A percentile compares a stretch with the other conserved stretches of the same genome.
Conservation (phyloP, 2,888 invertebrate genomes). For the Drosophila meridionalis region DNA sequence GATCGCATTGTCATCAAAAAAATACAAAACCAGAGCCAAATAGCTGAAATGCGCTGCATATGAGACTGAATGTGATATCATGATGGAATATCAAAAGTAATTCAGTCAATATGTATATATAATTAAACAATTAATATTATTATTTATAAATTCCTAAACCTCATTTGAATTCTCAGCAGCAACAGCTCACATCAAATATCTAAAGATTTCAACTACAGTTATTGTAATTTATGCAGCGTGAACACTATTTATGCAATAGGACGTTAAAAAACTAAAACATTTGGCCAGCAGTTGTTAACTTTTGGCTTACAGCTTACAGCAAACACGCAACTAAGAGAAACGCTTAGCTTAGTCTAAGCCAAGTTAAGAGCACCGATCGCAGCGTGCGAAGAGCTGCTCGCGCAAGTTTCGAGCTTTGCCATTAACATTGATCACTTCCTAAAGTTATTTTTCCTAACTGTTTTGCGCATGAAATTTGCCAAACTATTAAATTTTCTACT, state of each 20-base stretch:
- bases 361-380: conserved; percentile 44
- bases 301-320: conserved; percentile 7
- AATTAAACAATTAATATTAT: neutral
- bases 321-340: conserved; percentile 39
- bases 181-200: neutral
- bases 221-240: conserved; percentile 32
- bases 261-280: conserved; percentile 17
- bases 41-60: conserved; percentile 4
- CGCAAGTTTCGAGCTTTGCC: conserved; percentile 34
- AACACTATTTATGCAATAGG: conserved; percentile 43
- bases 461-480: conserved; percentile 48
- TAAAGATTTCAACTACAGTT: conserved; percentile 10
- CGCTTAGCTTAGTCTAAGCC: conserved; percentile 13
- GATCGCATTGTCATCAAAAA: conserved; percentile 39
- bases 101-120: neutral
- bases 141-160: neutral
- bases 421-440: conserved; percentile 5
- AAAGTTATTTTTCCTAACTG: neutral
- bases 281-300: conserved; percentile 34
- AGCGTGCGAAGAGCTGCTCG: conserved; percentile 17
- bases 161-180: neutral
- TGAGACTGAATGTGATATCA: conserved; percentile 13
- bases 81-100: neutral
- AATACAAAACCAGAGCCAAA: conserved; percentile 15
- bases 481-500: conserved; percentile 17